Base-by-base conservation (phyloP, 2,888 invertebrate genomes). In the Drosophila austrosaltans region DNA sequence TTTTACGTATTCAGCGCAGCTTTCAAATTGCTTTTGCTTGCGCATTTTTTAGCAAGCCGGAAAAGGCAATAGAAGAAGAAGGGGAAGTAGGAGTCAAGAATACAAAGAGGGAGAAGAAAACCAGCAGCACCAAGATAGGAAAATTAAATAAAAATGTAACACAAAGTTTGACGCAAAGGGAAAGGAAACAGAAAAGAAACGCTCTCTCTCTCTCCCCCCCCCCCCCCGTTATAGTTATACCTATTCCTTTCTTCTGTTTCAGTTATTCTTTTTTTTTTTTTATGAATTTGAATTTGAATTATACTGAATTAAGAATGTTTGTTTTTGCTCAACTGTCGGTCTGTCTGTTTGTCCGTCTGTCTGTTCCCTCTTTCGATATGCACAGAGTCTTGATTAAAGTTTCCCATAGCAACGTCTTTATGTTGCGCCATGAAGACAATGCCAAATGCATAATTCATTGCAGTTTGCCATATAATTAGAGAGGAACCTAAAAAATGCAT, bases 111-210 rank as follows among this genome's bases (percentile, higher is more conserved):
- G 42, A 3, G 48, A 48, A 48, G 22, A 16, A 48, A 22, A 10
- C 48, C 12, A 36, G 36, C 36, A 67, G 69, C 80, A 71, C 63
- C 68, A 57, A 83, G 89, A 87, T 88, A 81, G 81, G 60, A 77
- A 87, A 88, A 83, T 83, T 88, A 83, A 88, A 83, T 83, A 88
- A 88, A 88, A 83, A 78, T 83, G 83, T 83, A 88, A 74, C 84
- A 87, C 89, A 83, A 88, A 83, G 87, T 88, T 78, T 69, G 81
- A 40, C 39, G 57, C 63, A 8, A 56, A 32, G 64, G 54, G 39
- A 4, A 25, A 57, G 12, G 12, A 54, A 22, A 56, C 36, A 36
- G 28, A 36, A 8, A 53, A 25, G 6, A 30, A 16, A 16, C 16
- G 16, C 16, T 16, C 16, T 6, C 3, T 22, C 25, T 10, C 36